A percentile compares a stretch with the other conserved stretches of the same genome.
These are phyloP conservation scores for Barbus barbus DNA, from an alignment of 2,113 vertebrate genomes.

Conservation along the genomic window DNA sequence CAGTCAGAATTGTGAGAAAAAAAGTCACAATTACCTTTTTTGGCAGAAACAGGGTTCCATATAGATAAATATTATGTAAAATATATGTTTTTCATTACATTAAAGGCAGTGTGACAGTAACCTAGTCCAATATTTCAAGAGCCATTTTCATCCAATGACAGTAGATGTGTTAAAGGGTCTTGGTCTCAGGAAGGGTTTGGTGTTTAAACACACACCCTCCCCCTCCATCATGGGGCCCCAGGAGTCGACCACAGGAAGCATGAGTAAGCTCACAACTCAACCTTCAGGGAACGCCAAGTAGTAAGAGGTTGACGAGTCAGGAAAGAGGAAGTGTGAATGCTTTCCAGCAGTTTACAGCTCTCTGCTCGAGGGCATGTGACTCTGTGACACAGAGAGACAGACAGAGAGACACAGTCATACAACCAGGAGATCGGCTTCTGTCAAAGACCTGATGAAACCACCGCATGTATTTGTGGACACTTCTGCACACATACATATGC, in stretches of 20 bases:
- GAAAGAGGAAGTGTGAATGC: slow-evolving; percentile 51
- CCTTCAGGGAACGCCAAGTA: slow-evolving; percentile 33
- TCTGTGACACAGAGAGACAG: neutral
- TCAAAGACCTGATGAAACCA: neutral
- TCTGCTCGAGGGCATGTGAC: slow-evolving; percentile 9
- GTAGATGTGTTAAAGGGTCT: neutral
- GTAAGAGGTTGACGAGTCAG: slow-evolving; percentile 12
- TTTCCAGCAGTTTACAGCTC: slow-evolving; percentile 45
- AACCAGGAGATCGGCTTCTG: neutral
- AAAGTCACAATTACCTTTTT: no score
- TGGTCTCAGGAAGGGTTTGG: neutral
- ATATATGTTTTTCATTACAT: neutral
- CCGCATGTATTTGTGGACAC: neutral
- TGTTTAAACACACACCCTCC: slow-evolving; percentile 18
- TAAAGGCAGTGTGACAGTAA: neutral
- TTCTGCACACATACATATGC: neutral
- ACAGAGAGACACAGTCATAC: neutral
- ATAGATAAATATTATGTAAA: neutral
- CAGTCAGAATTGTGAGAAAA: no score
- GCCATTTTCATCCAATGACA: neutral
- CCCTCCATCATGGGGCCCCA: slow-evolving; percentile 6
- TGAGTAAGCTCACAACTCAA: slow-evolving; percentile 44
- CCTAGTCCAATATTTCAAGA: neutral
- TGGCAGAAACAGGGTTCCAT: no score
- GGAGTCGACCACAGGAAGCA: slow-evolving; percentile 52